phyloP scores from a whole-genome alignment of 2,888 invertebrate species.

The Andrena bicolor region DNA sequence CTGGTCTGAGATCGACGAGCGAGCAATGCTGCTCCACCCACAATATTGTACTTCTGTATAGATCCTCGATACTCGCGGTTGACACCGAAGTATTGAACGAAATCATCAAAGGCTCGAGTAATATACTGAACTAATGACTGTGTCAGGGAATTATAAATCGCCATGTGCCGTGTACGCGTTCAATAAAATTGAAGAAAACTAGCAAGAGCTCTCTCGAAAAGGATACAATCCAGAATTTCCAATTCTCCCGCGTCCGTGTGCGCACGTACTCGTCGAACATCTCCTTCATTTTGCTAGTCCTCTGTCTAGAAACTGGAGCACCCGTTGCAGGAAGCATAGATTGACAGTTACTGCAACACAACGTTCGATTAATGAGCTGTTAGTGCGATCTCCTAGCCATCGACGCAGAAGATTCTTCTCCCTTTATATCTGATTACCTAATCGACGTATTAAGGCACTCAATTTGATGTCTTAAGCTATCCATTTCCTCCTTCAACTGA shows the following conservation, averaged over 20 bases:
- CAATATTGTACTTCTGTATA: slow-evolving; percentile 95
- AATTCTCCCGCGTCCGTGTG: slow-evolving; percentile 94
- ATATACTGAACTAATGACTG: slow-evolving; percentile 92
- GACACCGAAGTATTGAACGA: slow-evolving; percentile 97
- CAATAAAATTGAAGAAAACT: neutral
- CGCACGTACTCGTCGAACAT: slow-evolving; percentile 97
- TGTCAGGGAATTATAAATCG: slow-evolving; percentile 67
- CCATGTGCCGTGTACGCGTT: neutral
- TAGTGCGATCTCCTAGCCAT: neutral
- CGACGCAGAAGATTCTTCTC: neutral
- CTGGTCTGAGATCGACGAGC: slow-evolving; percentile 96
- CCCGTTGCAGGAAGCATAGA: slow-evolving; percentile 97
- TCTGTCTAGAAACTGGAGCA: slow-evolving; percentile 95
- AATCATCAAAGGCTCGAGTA: slow-evolving; percentile 94
- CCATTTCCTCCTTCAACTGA: slow-evolving; percentile 96
- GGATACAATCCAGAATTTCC: slow-evolving; percentile 99
- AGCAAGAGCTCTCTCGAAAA: slow-evolving; percentile 79
- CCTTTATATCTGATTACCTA: slow-evolving; percentile 87
- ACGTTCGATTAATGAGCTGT: slow-evolving; percentile 23
- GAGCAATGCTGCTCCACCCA: slow-evolving; percentile 99
- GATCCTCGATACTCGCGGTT: slow-evolving; percentile 95
- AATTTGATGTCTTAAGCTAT: slow-evolving; percentile 93
- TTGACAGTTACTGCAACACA: slow-evolving; percentile 92
- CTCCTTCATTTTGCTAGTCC: slow-evolving; percentile 95
- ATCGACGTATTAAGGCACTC: slow-evolving; percentile 96